Base-by-base conservation (phyloP, 2,797 vertebrate species). In the Acipenser oxyrinchus region DNA sequence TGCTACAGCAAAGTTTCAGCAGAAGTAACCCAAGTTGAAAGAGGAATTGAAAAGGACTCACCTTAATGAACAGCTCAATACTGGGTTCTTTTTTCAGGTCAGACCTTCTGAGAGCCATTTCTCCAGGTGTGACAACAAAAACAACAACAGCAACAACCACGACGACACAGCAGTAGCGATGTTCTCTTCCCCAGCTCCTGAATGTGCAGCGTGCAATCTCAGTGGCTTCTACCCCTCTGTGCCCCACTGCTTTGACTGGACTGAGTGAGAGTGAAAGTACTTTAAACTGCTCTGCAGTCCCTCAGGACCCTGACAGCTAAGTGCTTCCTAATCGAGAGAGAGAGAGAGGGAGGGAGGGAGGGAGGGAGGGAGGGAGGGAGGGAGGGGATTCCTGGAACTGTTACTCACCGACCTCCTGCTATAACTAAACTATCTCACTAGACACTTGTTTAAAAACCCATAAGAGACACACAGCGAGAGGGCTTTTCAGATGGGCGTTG, bases 21-120 rank as follows among this genome's bases (percentile, higher is more conserved):
- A 37, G 23, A 37, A 15, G 48, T n/a, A 37, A 37, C 23, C 23
- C 23, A 37, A 37, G 4, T 37, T 37, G 2, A 37, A 1, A 37
- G 3, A 37, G 23, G 23, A 37, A 37, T 37, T 48, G n/a, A 6
- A 62, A 64, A 50, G 8, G 73, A 87, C 93, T 78, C 65, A 97
- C 94, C 94, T 96, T 97, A 53, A 97, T 93, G 61, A 96, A 96
- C 64, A 97, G 83, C 82, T 97, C 95, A 0, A 96, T 89, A 74
- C 82, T 92, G 0, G 94, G 93, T 66, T 95, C 93, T 82, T 77
- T 92, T 51, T 68, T 1, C 69, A 65, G 0, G 13, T 65, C 84
- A 65, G 82, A 85, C 73, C 80, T 81, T 64, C 64, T 76, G 62
- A 82, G 77, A 71, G 93, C 92, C 94, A 95, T 97, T 75, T 67